A percentile compares a stretch with the other conserved stretches of the same genome.
Conservation (phyloP, 2,113 vertebrate genomes). For the Euleptes europaea region DNA sequence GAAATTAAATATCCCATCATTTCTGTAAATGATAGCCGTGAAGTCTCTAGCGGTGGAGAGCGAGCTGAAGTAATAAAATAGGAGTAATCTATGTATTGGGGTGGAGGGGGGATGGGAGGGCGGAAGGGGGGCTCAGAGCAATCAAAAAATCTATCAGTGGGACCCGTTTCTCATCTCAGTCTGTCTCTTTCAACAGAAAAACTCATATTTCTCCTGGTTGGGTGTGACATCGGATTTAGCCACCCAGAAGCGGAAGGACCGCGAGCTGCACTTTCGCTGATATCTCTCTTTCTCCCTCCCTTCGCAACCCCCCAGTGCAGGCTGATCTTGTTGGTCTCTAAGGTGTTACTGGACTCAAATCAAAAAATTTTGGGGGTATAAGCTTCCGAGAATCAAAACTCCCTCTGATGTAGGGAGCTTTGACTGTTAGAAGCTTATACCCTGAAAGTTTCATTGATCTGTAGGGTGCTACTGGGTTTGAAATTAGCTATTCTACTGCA, state of each 20-base stretch:
- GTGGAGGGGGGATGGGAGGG: background rate
- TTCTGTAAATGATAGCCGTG: conserved; percentile 42
- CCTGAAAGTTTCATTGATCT: no score
- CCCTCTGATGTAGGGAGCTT: no score
- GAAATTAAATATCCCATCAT: conserved; percentile 39
- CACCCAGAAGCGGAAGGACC: background rate
- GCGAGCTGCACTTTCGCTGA: background rate
- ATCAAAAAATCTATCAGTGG: conserved; percentile 48
- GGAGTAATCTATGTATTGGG: conserved; percentile 4
- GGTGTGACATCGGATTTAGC: background rate
- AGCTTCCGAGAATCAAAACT: no score
- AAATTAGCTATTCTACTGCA: no score
- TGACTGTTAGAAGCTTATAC: no score
- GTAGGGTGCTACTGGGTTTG: no score
- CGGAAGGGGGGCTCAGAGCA: background rate
- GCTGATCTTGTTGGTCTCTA: no score
- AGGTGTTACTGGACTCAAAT: no score
- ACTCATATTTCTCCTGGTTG: conserved; percentile 40
- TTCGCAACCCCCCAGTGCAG: background rate
- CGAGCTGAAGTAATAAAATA: conserved; percentile 39
- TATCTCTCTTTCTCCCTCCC: background rate
- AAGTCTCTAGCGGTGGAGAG: conserved; percentile 15
- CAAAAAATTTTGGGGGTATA: no score
- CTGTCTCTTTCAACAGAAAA: conserved; percentile 49
- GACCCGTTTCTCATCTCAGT: conserved; percentile 39